Evolutionary conservation across 2,888 invertebrate species (phyloP), one percentile per base, ranked within the genome.

Genomic region (Calameuta pallipes): DNA sequence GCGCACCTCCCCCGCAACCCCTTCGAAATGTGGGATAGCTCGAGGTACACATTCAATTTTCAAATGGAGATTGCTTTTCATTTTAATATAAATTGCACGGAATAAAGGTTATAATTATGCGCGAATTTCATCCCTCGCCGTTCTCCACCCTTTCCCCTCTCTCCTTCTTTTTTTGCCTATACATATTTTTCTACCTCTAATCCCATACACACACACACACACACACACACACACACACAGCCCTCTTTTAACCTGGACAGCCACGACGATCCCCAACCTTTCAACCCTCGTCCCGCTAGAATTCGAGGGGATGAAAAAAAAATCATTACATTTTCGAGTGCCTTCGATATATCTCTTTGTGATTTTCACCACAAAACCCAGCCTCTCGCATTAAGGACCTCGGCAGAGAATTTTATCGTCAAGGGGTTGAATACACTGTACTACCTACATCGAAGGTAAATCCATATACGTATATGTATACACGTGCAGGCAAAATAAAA

Each of bases 61-160:
- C 88, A 85, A 87, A 90, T 89, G 89, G 89, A 90, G 87, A 89
- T 89, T 89, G 88, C 89, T 87, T 88, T 88, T 89, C 87, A 88
- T 90, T 91, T 89, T 89, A 90, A 89, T 90, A 90, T 86, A 89
- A 90, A 90, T 89, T 88, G 89, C 89, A 87, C 82, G 85, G 88
- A 89, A 90, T 88, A 89, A 88, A 89, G 87, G 83, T 84, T 85
- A 86, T 89, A 89, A 90, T 90, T 90, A 89, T 87, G 84, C 83
- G 33, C 13, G 15, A 71, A 71, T 23, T 71, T 56, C 23, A 23
- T 9, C 56, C 9, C 9, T 15, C 41, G 1, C 15, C 41, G 1
- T 0, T 15, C 15, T 9, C 9, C 56, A 6, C 9, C 15, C 15
- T 4, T 0, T 15, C 15, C 15, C 6, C 15, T 15, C 23, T 11